A percentile compares a stretch with the other conserved stretches of the same genome.
Evolutionary conservation across 2,797 vertebrate species (phyloP).

Genomic region (Dipus sagitta): DNA sequence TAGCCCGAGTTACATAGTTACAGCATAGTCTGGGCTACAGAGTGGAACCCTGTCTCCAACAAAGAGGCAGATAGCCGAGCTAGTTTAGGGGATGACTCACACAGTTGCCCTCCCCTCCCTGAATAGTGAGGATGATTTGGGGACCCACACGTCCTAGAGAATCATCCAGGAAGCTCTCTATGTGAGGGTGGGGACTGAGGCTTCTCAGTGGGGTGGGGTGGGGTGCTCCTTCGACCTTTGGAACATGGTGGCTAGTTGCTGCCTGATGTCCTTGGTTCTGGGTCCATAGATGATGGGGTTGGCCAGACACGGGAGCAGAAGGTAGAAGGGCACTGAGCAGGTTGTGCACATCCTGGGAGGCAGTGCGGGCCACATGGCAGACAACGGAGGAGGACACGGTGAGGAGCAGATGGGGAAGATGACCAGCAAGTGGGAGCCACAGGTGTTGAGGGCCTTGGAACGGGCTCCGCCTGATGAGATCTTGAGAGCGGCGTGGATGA

Average conservation of each 20-base stretch:
- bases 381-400: conserved; percentile 73
- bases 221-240: neutral
- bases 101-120: neutral
- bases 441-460: conserved; percentile 76
- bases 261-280: conserved; percentile 75
- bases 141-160: neutral
- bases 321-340: conserved; percentile 65
- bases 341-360: conserved; percentile 76
- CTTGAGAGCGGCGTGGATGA: conserved; percentile 58
- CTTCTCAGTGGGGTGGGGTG: neutral
- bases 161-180: neutral
- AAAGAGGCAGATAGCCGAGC: neutral
- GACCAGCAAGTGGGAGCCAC: conserved; percentile 74
- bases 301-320: conserved; percentile 59
- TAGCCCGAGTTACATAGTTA: neutral
- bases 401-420: conserved; percentile 66
- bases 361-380: conserved; percentile 1
- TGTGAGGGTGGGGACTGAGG: neutral
- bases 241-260: conserved; percentile 28
- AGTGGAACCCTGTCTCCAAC: neutral
- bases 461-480: conserved; percentile 39
- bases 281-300: conserved; percentile 66
- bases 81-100: neutral
- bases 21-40: neutral
- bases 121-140: neutral